Evolutionary conservation across 2,797 vertebrate genomes (phyloP).

Genomic region (Myotis planiceps): DNA sequence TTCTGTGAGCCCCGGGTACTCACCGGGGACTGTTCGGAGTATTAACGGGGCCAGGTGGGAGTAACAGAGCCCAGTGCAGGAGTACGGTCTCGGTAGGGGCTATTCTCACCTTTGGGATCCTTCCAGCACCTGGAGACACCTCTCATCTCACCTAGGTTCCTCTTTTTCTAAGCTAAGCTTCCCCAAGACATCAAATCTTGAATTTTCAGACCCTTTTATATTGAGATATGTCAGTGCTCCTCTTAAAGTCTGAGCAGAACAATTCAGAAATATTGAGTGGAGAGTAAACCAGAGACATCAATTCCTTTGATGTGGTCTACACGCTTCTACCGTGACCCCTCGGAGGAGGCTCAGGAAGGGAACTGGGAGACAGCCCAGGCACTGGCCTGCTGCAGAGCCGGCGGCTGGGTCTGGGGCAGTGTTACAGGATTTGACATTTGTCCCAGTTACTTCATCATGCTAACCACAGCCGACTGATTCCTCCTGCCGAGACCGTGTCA

Average conservation of each 20-base stretch:
- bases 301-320: not conserved
- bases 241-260: not conserved
- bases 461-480: not conserved
- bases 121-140: not conserved
- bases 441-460: not conserved
- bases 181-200: not conserved
- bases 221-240: not conserved
- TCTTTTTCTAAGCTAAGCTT: not conserved
- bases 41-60: not conserved
- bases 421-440: not conserved
- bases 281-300: not conserved
- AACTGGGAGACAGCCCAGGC: not conserved
- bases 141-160: not conserved
- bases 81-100: not conserved
- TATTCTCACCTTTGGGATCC: not conserved
- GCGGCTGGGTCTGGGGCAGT: too few species aligned
- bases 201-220: not conserved
- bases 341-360: not conserved
- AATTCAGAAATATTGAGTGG: not conserved
- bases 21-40: accelerated
- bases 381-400: not conserved
- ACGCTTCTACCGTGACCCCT: not conserved
- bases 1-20: not conserved
- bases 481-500: not conserved
- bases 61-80: not conserved